Percentiles rank a stretch among this genome's conserved stretches.
Conservation (phyloP, 2,797 vertebrate species). For the Emys orbicularis region DNA sequence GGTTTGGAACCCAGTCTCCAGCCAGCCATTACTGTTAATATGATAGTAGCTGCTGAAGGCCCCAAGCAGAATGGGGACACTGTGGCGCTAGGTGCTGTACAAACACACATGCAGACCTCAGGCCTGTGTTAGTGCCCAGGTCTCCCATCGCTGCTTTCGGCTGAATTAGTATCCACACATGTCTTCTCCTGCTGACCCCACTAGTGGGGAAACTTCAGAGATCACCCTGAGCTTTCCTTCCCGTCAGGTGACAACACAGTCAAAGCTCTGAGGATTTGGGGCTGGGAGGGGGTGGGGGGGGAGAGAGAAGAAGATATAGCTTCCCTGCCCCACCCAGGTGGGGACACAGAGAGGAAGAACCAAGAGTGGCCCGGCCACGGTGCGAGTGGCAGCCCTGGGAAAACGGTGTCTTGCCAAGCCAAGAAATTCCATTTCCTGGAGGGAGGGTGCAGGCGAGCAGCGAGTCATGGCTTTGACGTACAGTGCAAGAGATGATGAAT, state of each 20-base stretch:
- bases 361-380: background rate
- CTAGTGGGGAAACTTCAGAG: background rate
- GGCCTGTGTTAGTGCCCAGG: background rate
- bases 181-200: background rate
- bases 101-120: background rate
- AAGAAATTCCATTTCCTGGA: conserved; percentile 66
- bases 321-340: background rate
- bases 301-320: background rate
- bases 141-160: background rate
- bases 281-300: too few species aligned
- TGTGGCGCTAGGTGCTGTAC: background rate
- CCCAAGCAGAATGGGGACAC: background rate
- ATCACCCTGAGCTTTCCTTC: background rate
- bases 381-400: conserved; percentile 5
- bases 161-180: background rate
- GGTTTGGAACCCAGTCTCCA: too few species aligned
- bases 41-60: background rate
- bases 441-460: conserved; percentile 46
- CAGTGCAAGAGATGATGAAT: conserved; percentile 30
- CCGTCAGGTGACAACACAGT: background rate
- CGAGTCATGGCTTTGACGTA: conserved; percentile 63
- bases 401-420: conserved; percentile 48
- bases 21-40: background rate
- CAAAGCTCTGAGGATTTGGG: background rate
- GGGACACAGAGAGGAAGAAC: background rate